Evolutionary conservation across 2,888 invertebrate species (phyloP).

Genomic region (Dorcus parallelipipedus): DNA sequence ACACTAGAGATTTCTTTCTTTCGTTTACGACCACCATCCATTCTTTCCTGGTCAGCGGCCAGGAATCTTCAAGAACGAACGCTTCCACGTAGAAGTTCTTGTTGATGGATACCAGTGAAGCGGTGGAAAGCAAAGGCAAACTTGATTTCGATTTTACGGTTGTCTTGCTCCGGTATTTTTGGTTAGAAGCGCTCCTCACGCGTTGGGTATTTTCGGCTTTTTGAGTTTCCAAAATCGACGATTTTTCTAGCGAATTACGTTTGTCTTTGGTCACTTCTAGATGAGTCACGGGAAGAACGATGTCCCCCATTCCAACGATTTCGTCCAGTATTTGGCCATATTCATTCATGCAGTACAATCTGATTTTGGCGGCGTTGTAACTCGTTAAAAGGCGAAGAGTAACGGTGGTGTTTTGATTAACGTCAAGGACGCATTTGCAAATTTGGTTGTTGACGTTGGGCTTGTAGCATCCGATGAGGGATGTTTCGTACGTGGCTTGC

Average conservation of each 20-base stretch:
- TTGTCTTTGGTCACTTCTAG: conserved; percentile 3
- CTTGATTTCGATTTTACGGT: not conserved
- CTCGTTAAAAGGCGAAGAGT: conserved; percentile 27
- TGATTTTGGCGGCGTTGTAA: conserved; percentile 21
- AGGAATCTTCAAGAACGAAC: conserved; percentile 41
- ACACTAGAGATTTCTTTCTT: conserved; percentile 22
- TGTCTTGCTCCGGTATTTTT: not conserved
- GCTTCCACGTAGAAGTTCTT: conserved; percentile 20
- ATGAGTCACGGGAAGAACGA: conserved; percentile 26
- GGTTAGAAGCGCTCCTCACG: not conserved
- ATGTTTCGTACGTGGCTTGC: conserved; percentile 2
- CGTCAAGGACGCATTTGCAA: conserved; percentile 24
- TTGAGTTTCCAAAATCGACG: not conserved
- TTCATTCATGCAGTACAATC: conserved; percentile 22
- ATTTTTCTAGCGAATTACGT: not conserved
- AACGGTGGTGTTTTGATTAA: conserved; percentile 21
- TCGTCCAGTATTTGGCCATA: conserved; percentile 20
- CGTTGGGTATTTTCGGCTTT: not conserved
- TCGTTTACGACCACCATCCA: conserved; percentile 40
- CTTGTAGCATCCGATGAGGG: conserved; percentile 19
- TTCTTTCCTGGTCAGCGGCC: conserved; percentile 46
- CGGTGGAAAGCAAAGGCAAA: not conserved
- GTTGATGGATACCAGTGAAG: conserved; percentile 3
- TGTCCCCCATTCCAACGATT: conserved; percentile 20
- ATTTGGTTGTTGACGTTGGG: conserved; percentile 27